Base-by-base conservation (phyloP, 2,797 vertebrate genomes). In the Setipinna tenuifilis region DNA sequence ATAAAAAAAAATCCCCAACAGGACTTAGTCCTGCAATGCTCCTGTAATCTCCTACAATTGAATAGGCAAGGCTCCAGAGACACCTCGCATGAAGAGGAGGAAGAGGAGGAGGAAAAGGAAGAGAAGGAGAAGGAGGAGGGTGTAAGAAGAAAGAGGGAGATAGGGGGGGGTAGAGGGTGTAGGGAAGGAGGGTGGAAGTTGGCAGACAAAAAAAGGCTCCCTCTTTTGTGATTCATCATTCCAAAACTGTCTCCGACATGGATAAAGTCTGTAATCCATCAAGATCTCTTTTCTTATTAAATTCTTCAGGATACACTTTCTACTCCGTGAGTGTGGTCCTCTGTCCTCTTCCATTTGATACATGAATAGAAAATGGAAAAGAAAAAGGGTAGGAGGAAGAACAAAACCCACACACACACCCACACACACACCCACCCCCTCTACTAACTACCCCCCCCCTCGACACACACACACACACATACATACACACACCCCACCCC, bases 231-330 rank as follows among this genome's bases (percentile, higher is more conserved):
- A 96, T 96, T 95, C 90, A 94, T 96, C 95, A 95, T 95, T 95
- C 90, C 93, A 92, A 94, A 95, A 95, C 94, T 95, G 94, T 95
- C 94, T 95, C 92, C 92, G 93, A 93, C 93, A 91, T 94, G 93
- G 92, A 95, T 94, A 95, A 94, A 92, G 93, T 93, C 92, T 94
- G 93, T 94, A 95, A 96, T 96, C 95, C 95, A 95, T 96, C 95
- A 96, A 94, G 91, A 95, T 96, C 93, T 94, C 92, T 93, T 95
- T 95, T 96, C 94, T 95, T 96, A 96, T 96, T 96, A 96, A 94
- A 96, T 95, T 95, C 94, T 94, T 94, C 92, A 94, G 93, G 93
- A 96, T 94, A 95, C 94, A 95, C 94, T 95, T 95, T 94, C 93
- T 90, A 93, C 92, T 93, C 93, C 93, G 92, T 94, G 93, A 91